Evolutionary conservation across 2,113 vertebrate genomes (phyloP), one percentile per base, ranked within the genome.

Genomic region (Ranitomeya variabilis): DNA sequence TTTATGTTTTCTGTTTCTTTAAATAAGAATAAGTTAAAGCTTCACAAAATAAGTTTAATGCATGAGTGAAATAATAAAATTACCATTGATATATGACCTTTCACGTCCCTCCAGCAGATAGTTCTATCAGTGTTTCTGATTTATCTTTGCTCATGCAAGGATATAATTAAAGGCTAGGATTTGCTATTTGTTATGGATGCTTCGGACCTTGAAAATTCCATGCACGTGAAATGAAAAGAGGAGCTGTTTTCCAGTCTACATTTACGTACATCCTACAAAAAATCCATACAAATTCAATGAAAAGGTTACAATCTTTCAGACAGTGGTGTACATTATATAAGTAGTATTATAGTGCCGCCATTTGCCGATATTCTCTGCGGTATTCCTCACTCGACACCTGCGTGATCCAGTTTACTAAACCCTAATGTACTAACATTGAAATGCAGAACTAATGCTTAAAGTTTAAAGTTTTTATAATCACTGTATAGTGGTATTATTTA

Each of bases 41-140:
- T 26, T 59, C 6, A 60, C 6, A 60, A 80, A 31, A 59, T 14
- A 80, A 80, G 21, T 57, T n/a, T 60, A 26, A 60, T 80, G 78
- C 55, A 80, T 57, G 78, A 59, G 52, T 54, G 23, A 31, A n/a
- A 80, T 80, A 59, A 60, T 54, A 54, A 54, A 51, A 54, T 78
- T 54, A 14, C 76, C 21, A n/a, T 78, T 80, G 54, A 80, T 57
- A 10, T 60, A 81, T 81, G 57, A 81, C 55, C 79, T 81, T 81
- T 60, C 14, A 60, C 18, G 8, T 59, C 19, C 57, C 78, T 59
- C 60, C n/a, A 18, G 11, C 54, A 60, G 55, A 80, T 80, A 55
- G 78, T 37, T 59, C 14, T 45, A 81, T 81, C 79, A 18, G 59
- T 18, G 57, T 81, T 60, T 81, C 57, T 26, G 23, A 81, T 81